Percentiles rank a stretch among this genome's conserved stretches.
Conservation (phyloP, 2,797 vertebrate genomes). For the Arnoldichthys spilopterus region DNA sequence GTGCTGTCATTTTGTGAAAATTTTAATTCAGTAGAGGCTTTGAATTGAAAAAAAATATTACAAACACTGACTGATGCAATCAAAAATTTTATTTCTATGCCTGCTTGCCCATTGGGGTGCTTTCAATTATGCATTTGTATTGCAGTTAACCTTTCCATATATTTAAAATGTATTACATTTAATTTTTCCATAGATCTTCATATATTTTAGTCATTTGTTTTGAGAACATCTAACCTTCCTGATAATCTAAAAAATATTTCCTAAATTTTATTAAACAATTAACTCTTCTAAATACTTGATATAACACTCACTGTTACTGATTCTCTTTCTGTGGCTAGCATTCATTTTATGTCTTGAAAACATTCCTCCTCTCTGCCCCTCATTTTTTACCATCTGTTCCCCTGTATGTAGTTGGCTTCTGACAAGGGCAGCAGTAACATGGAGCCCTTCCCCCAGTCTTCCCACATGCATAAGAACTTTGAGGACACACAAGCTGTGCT, state of each 20-base stretch:
- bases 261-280: too few relatives aligned
- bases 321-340: background rate
- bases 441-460: constrained; percentile 74
- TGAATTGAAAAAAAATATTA: too few relatives aligned
- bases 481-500: constrained; percentile 75
- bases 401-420: constrained; percentile 67
- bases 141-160: background rate
- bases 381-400: background rate
- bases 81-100: too few relatives aligned
- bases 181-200: background rate
- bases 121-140: background rate
- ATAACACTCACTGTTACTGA: too few relatives aligned
- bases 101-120: background rate
- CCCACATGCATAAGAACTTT: constrained; percentile 75
- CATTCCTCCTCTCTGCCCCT: background rate
- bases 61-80: too few relatives aligned
- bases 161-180: background rate
- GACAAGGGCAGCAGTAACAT: constrained; percentile 76
- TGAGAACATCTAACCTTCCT: too few relatives aligned
- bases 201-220: too few relatives aligned
- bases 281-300: too few relatives aligned
- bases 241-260: too few relatives aligned
- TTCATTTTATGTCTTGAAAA: background rate
- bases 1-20: background rate
- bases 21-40: background rate